Percentiles rank a stretch among this genome's conserved stretches.
Conservation (phyloP, 2,113 vertebrate species). For the Plecturocebus donacophilus region DNA sequence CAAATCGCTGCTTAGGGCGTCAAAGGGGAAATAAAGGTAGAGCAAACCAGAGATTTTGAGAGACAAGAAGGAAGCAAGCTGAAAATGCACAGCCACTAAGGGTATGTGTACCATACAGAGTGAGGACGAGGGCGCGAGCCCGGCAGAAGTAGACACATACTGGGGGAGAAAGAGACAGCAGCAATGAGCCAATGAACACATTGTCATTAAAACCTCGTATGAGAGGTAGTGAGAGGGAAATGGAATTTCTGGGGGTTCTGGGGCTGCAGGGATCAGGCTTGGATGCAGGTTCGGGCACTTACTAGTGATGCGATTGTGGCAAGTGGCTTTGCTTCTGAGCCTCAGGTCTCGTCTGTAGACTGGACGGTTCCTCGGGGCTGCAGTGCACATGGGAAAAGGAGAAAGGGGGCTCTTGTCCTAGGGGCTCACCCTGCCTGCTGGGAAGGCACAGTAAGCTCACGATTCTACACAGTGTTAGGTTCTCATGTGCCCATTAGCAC, state of each 20-base stretch:
- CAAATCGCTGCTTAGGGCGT: fast-evolving
- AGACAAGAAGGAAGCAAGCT: not conserved
- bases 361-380: not conserved
- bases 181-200: fast-evolving
- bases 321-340: not conserved
- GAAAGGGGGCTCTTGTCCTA: not conserved
- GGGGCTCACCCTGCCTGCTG: not conserved
- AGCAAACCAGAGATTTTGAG: fast-evolving
- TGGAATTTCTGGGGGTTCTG: not conserved
- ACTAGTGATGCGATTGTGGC: no score
- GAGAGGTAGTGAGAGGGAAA: fast-evolving
- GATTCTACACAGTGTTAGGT: fast-evolving
- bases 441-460: not conserved
- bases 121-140: not conserved
- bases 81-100: not conserved
- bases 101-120: not conserved
- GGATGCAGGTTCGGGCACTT: no score
- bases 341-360: not conserved
- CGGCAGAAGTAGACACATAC: not conserved
- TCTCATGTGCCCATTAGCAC: not conserved
- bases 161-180: not conserved
- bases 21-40: not conserved
- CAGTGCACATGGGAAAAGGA: not conserved
- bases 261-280: not conserved
- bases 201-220: fast-evolving